Conservation (phyloP, 1,140 invertebrate genomes). For the Tetragnatha versicolor region DNA sequence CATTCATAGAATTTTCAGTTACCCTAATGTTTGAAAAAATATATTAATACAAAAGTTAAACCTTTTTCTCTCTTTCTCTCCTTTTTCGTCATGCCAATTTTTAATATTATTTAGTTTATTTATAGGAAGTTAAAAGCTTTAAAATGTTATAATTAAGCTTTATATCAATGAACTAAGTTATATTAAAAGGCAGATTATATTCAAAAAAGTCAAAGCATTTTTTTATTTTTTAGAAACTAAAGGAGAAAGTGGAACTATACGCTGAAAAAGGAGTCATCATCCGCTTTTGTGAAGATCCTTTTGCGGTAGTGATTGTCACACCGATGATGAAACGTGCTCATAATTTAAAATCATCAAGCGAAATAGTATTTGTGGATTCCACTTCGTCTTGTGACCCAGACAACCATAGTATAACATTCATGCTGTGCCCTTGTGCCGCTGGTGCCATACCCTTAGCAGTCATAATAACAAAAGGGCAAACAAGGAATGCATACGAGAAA, state of each 20-base stretch:
- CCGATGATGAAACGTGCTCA: background rate
- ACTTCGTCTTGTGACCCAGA: constrained; percentile 6
- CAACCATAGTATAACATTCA: constrained; percentile 5
- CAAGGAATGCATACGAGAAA: background rate
- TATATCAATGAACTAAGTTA: too few species aligned
- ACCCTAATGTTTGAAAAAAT: too few species aligned
- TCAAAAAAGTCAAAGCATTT: too few species aligned
- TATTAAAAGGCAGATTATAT: too few species aligned
- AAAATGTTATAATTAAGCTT: too few species aligned
- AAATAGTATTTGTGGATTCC: background rate
- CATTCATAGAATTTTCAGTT: too few species aligned
- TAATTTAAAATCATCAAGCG: background rate
- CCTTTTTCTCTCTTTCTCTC: too few species aligned
- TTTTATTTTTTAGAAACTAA: constrained; percentile 1
- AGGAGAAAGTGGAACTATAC: background rate
- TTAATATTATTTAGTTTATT: too few species aligned
- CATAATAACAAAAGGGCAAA: constrained; percentile 2
- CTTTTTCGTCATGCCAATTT: too few species aligned
- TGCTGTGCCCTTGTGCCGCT: background rate
- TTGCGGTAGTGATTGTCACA: background rate
- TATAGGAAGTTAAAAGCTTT: too few species aligned
- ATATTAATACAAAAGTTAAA: too few species aligned
- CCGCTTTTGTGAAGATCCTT: background rate
- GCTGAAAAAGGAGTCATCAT: background rate
- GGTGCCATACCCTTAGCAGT: background rate